Evolutionary conservation across 2,888 invertebrate species (phyloP).

Genomic region (Cyrtodaria siliqua): DNA sequence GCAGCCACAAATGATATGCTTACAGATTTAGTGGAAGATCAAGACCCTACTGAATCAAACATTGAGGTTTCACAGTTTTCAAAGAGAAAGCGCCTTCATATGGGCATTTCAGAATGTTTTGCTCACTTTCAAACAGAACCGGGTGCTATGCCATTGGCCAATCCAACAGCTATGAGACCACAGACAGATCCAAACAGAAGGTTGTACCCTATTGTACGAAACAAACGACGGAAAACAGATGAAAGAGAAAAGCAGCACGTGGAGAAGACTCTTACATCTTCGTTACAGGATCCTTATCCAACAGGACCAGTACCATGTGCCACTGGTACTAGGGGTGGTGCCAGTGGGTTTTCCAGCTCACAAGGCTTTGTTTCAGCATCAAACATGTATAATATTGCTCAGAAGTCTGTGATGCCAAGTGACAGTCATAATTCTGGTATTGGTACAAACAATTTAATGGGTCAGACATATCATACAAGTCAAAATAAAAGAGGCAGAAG

Average conservation of each 20-base stretch:
- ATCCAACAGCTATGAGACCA: background rate
- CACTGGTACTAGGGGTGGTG: too few relatives aligned
- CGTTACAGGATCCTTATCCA: too few relatives aligned
- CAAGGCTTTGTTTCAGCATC: constrained; percentile 57
- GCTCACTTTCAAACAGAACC: background rate
- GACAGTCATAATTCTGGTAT: too few relatives aligned
- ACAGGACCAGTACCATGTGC: too few relatives aligned
- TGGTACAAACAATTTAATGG: background rate
- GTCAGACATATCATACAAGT: too few relatives aligned
- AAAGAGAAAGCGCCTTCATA: constrained; percentile 1
- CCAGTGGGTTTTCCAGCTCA: background rate
- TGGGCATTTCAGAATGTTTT: background rate
- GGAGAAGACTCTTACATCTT: too few relatives aligned
- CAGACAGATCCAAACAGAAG: constrained; percentile 14
- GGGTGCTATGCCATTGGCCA: background rate
- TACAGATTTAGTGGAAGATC: too few relatives aligned
- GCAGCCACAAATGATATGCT: too few relatives aligned
- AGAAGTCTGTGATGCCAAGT: too few relatives aligned
- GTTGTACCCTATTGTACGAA: constrained; percentile 31
- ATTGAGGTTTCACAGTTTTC: background rate
- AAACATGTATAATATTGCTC: constrained; percentile 53
- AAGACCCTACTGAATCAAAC: background rate
- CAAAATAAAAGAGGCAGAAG: constrained; percentile 1
- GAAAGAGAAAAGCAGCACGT: too few relatives aligned
- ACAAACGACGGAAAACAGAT: constrained; percentile 8